Evolutionary conservation across 2,797 vertebrate genomes (phyloP), one percentile per base, ranked within the genome.

Genomic region (Pseudopleuronectes americanus): DNA sequence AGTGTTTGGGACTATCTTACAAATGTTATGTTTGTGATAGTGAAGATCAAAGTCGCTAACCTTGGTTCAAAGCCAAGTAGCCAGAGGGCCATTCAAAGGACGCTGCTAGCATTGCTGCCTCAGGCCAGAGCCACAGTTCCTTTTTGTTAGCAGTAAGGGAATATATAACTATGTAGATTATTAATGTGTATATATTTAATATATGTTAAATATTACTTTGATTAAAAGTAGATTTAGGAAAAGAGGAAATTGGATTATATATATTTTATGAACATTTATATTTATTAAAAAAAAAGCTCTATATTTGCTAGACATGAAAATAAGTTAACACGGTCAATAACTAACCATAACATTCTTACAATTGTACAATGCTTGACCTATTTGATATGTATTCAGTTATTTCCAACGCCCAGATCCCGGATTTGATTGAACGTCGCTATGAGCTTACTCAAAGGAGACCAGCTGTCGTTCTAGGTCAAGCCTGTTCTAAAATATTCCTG

Each of bases 381-480:
- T 67, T 52, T 64, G 52, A 69, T 43, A 65, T 65, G 12, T 6
- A 16, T 45, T 6, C 6, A 19, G 43, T 71, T n/a, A 71, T n/a
- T 55, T 68, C 47, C 2, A 55, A 54, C 36, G 17, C 72, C 45
- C 53, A 64, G 58, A 68, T 77, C 68, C 47, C 61, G 66, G 28
- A 71, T 85, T 68, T 65, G 83, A 87, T 23, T 69, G 59, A 75
- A 68, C 1, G 48, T 69, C 13, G 26, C 72, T 45, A 14, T 24
- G 48, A 83, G 83, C 69, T 55, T 68, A 77, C 64, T 69, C 59
- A 73, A 65, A 79, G 77, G 60, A 68, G 43, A 76, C 79, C 79
- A 84, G 74, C 80, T 83, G 83, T 69, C 65, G 17, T 81, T 86
- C 62, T 75, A 64, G 74, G 74, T 87, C 68, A 79, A 80, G 28